phyloP scores from a whole-genome alignment of 2,797 vertebrate genomes.

The Arctocebus calabarensis region DNA sequence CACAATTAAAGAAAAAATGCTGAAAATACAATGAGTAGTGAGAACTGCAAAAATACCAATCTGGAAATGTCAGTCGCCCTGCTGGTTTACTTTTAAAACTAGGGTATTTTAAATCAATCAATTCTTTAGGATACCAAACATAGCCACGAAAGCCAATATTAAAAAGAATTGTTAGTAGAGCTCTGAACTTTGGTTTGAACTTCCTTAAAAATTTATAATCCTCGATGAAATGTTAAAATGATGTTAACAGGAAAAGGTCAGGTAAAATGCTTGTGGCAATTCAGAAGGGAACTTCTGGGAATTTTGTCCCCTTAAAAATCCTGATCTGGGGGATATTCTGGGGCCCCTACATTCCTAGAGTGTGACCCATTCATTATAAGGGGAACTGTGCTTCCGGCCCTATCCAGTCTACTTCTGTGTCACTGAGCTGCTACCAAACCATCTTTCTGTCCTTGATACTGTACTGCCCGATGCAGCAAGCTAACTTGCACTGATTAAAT shows the following conservation, averaged over 20 bases:
- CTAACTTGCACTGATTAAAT: slow-evolving; percentile 68
- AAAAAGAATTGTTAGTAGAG: slow-evolving; percentile 38
- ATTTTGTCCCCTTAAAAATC: not conserved
- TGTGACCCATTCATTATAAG: not conserved
- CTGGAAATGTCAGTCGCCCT: slow-evolving; percentile 68
- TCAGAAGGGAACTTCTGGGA: not conserved
- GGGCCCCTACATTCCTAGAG: not conserved
- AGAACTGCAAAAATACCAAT: slow-evolving; percentile 56
- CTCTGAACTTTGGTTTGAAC: slow-evolving; percentile 73
- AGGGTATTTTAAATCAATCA: slow-evolving; percentile 59
- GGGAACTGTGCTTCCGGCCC: not conserved
- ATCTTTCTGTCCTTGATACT: slow-evolving; percentile 13
- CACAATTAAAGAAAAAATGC: slow-evolving; percentile 31
- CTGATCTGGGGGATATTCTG: not conserved
- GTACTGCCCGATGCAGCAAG: not conserved
- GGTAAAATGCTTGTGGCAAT: not conserved
- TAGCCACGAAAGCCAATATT: slow-evolving; percentile 31
- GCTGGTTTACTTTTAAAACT: slow-evolving; percentile 67
- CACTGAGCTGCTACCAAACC: not conserved
- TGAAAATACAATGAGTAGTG: slow-evolving; percentile 19
- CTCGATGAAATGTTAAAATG: slow-evolving; percentile 57
- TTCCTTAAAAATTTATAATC: slow-evolving; percentile 76
- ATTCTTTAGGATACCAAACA: slow-evolving; percentile 59
- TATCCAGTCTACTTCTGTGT: not conserved
- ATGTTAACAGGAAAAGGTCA: slow-evolving; percentile 32